Evolutionary conservation across 92 coral and sea anemone species (phyloP).

Genomic region (Epizoanthus fatuus): DNA sequence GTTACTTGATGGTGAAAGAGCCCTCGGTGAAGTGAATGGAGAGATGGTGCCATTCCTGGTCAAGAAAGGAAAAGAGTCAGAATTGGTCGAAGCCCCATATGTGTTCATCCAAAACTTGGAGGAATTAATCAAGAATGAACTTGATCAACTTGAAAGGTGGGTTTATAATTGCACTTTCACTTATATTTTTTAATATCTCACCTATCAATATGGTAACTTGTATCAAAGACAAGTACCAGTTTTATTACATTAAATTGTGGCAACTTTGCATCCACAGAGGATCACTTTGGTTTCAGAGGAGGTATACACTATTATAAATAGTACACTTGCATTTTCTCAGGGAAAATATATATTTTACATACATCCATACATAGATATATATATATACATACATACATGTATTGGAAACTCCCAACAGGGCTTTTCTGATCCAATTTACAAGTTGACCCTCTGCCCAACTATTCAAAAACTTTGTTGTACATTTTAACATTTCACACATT

Average conservation of each 20-base stretch:
- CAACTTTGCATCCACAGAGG: too few species aligned
- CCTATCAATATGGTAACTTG: background rate
- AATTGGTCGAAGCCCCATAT: background rate
- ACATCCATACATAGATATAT: too few species aligned
- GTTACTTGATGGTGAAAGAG: background rate
- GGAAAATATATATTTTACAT: too few species aligned
- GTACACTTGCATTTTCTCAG: too few species aligned
- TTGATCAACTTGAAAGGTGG: constrained; percentile 12
- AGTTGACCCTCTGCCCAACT: background rate
- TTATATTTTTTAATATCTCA: background rate
- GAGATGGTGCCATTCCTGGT: background rate
- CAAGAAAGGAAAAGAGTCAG: background rate
- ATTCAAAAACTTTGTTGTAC: background rate
- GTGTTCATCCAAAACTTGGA: background rate
- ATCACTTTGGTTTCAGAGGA: background rate
- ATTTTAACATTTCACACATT: background rate
- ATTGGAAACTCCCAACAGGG: too few species aligned
- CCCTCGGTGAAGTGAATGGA: background rate
- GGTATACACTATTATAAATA: background rate
- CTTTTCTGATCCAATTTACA: too few species aligned
- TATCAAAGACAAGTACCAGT: background rate
- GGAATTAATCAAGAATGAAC: background rate
- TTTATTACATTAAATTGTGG: background rate
- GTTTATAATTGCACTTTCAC: background rate
- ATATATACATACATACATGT: too few species aligned